These are phyloP conservation scores for Aythya baeri DNA, from an alignment of 2,113 vertebrate genomes.

Conservation along the genomic window DNA sequence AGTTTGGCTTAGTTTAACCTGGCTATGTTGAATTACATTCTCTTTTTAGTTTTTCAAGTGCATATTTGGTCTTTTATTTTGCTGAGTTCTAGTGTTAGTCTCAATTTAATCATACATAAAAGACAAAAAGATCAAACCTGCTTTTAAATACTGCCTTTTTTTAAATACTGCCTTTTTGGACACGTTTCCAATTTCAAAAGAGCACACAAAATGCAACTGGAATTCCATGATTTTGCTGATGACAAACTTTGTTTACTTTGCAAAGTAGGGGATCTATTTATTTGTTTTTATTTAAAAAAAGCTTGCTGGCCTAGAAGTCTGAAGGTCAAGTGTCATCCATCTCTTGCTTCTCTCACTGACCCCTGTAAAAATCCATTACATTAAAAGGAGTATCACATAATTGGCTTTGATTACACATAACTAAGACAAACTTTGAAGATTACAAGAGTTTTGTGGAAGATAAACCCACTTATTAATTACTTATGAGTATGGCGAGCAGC, in stretches of 20 bases:
- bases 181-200: background rate
- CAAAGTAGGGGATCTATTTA: background rate
- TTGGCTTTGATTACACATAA: background rate
- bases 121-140: background rate
- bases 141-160: background rate
- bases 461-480: background rate
- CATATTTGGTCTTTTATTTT: background rate
- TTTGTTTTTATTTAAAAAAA: background rate
- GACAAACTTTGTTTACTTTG: background rate
- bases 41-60: background rate
- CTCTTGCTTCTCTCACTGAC: background rate
- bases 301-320: background rate
- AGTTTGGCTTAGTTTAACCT: background rate
- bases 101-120: background rate
- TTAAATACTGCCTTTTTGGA: background rate
- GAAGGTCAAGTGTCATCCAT: background rate
- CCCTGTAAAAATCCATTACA: background rate
- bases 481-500: background rate
- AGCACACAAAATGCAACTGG: background rate
- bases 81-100: background rate
- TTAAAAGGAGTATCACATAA: background rate
- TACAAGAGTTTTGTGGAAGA: background rate
- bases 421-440: background rate
- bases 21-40: background rate
- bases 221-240: background rate